These are phyloP conservation scores for Montipora efflorescens DNA, from an alignment of 64 coral and sea anemone genomes.

Conservation along the genomic window DNA sequence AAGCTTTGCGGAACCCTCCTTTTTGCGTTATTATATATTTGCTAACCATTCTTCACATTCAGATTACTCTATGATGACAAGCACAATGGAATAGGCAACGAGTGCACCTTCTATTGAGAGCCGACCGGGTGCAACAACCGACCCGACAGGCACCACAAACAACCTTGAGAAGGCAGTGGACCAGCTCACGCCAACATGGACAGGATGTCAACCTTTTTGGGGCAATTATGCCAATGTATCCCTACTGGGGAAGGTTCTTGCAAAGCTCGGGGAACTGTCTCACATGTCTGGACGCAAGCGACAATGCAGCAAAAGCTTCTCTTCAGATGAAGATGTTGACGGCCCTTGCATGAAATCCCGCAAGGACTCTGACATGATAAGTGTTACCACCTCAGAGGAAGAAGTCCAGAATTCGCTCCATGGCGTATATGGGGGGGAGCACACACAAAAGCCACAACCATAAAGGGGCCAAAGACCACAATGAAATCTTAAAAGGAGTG, in stretches of 20 bases:
- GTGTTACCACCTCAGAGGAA: slow-evolving; percentile 4
- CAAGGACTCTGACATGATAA: not conserved
- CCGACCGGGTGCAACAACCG: no score
- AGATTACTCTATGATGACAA: not conserved
- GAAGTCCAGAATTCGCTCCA: not conserved
- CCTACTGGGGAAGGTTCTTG: not conserved
- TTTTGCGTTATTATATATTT: not conserved
- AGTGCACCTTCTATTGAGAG: not conserved
- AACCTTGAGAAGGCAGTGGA: not conserved
- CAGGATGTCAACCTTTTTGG: not conserved
- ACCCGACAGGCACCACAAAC: not conserved
- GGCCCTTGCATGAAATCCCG: not conserved
- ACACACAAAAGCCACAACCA: not conserved
- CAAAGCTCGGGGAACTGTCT: not conserved
- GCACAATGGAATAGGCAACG: not conserved
- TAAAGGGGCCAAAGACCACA: not conserved
- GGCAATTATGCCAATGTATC: not conserved
- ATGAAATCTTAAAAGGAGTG: not conserved
- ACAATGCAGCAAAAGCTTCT: not conserved
- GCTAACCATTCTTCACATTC: not conserved
- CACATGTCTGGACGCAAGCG: not conserved
- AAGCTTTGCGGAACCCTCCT: not conserved
- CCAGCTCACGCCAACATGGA: not conserved
- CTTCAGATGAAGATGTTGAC: not conserved
- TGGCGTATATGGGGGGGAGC: not conserved